These are phyloP conservation scores for Trachymyrmex septentrionalis DNA, from an alignment of 1,140 invertebrate genomes.

Conservation along the genomic window DNA sequence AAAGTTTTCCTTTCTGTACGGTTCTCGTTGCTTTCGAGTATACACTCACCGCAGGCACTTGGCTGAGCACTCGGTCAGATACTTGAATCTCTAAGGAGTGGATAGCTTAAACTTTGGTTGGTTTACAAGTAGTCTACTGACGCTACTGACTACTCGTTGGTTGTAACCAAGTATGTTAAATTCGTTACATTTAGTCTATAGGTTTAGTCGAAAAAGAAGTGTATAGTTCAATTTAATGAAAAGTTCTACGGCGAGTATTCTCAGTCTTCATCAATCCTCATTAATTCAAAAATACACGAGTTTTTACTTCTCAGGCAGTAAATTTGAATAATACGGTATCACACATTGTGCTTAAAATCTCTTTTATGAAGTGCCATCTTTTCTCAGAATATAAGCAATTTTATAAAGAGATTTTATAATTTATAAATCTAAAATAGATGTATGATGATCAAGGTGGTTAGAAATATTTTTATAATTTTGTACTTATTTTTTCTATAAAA, in stretches of 20 bases:
- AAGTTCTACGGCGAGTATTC: not conserved
- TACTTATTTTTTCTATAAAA: not conserved
- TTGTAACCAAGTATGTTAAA: conserved; percentile 56
- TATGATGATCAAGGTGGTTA: not conserved
- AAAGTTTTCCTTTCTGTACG: conserved; percentile 56
- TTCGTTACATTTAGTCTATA: conserved; percentile 3
- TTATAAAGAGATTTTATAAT: conserved; percentile 1
- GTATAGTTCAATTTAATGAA: not conserved
- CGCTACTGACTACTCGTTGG: conserved; percentile 2
- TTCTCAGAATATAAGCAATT: not conserved
- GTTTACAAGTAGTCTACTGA: conserved; percentile 62
- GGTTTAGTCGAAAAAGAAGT: not conserved
- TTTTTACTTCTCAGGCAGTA: not conserved
- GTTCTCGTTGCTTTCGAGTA: conserved; percentile 46
- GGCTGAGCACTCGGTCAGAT: conserved; percentile 49
- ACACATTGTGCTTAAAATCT: not conserved
- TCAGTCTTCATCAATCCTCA: not conserved
- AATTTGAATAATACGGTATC: not conserved
- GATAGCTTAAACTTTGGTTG: conserved; percentile 66
- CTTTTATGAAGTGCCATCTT: not conserved
- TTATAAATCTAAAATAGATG: not conserved
- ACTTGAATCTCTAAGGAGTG: conserved; percentile 65
- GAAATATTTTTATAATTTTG: conserved; percentile 13
- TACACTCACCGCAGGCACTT: conserved; percentile 44
- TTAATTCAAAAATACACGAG: not conserved